Base-by-base conservation (phyloP, 2,888 invertebrate species). In the Drosophila birchii region DNA sequence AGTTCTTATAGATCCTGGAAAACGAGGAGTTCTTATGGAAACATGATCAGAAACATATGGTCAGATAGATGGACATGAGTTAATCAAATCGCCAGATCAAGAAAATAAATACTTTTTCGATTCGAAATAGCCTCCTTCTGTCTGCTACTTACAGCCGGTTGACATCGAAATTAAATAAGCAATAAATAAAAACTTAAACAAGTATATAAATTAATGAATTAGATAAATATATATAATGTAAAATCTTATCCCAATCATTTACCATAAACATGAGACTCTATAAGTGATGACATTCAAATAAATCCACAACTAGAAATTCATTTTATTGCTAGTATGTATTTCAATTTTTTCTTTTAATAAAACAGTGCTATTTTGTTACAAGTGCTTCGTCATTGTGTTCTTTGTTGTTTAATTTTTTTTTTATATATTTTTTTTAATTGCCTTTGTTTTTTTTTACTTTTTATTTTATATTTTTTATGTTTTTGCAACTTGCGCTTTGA, bases 301-400 rank as follows among this genome's bases (percentile, higher is more conserved):
- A 81, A 82, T 78, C 63, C 47, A 66, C 57, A 53, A 38, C 18
- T n/a, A 9, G n/a, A 36, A 49, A 53, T 58, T 57, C 41, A 61
- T 66, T 71, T 70, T 80, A 81, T 86, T 81, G 80, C 79, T 85
- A 88, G 71, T 86, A 78, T 86, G 85, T 85, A 80, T 86, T 79
- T 79, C 72, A 67, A 64, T 86, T 86, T 82, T 75, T 78, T 66
- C 53, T 78, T 84, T 83, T 86, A 85, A 88, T 81, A 87, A 85
- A 85, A 87, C 88, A 88, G 86, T 87, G 87, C 88, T 88, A 86
- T 84, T 86, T 88, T 87, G 86, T 86, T 88, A 88, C 88, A 88
- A 86, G 81, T 88, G 88, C 84, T 75, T 86, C 87, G 72, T 75
- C 75, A 59, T 74, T 73, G 73, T 76, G 86, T 69, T 63, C 49